A percentile compares a stretch with the other conserved stretches of the same genome.
Conservation (phyloP, 2,888 invertebrate genomes). For the Heliconius erato region DNA sequence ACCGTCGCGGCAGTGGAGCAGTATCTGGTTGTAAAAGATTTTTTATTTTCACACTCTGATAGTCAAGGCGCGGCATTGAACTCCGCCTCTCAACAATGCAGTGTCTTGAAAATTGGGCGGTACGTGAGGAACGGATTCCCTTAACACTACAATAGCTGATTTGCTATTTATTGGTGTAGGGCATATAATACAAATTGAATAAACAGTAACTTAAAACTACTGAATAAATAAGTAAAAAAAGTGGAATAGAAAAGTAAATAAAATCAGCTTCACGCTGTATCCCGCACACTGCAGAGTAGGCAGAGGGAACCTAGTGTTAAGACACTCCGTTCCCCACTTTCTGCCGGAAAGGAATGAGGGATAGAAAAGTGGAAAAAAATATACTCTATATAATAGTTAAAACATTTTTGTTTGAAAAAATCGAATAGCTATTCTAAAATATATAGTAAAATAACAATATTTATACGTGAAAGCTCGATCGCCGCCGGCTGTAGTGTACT, state of each 20-base stretch:
- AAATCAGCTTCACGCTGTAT: no score
- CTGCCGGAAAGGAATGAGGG: no score
- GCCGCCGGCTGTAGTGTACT: slow-evolving; percentile 70
- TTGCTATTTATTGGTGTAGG: not conserved
- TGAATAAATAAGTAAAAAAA: no score
- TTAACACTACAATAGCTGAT: not conserved
- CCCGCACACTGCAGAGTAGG: no score
- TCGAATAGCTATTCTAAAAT: not conserved
- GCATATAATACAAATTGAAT: no score
- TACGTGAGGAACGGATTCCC: not conserved
- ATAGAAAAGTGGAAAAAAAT: not conserved
- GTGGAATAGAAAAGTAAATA: no score
- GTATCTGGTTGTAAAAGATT: no score
- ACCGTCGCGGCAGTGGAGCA: not conserved
- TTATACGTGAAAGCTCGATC: slow-evolving; percentile 67
- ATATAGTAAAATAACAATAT: slow-evolving; percentile 28
- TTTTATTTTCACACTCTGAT: not conserved
- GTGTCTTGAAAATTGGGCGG: not conserved
- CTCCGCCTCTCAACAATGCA: not conserved
- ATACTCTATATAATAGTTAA: not conserved
- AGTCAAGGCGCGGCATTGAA: not conserved
- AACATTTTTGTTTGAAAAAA: not conserved
- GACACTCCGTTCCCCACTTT: no score
- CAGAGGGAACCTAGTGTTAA: no score
- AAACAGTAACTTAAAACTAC: no score